phyloP scores from a whole-genome alignment of 2,888 invertebrate genomes.

The Melanostoma scalare region DNA sequence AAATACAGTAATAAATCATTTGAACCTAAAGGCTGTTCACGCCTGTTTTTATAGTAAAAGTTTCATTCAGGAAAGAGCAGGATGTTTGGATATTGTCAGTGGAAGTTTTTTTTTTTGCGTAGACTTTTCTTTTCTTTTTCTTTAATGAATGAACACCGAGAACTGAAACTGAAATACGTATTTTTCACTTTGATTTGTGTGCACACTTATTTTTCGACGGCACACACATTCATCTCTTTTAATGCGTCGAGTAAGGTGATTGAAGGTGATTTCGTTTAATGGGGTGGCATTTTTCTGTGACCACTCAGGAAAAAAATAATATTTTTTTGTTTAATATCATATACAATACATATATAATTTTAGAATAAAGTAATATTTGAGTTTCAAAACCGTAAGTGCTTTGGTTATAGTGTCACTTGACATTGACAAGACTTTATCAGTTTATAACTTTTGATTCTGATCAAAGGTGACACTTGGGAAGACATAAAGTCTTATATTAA shows the following conservation, averaged over 20 bases:
- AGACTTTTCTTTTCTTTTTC: constrained; percentile 3
- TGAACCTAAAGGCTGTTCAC: background rate
- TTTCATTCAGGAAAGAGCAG: constrained; percentile 27
- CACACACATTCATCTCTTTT: constrained; percentile 27
- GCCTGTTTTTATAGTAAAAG: background rate
- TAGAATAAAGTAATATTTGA: too few relatives aligned
- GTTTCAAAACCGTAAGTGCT: too few relatives aligned
- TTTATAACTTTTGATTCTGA: too few relatives aligned
- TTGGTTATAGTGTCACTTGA: too few relatives aligned
- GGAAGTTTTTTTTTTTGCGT: background rate
- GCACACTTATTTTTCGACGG: constrained; percentile 34
- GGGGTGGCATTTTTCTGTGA: constrained; percentile 20
- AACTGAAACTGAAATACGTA: background rate
- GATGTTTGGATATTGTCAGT: constrained; percentile 4
- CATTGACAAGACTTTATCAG: too few relatives aligned
- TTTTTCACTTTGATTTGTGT: constrained; percentile 40
- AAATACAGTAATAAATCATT: constrained; percentile 5
- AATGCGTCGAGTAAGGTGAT: constrained; percentile 46
- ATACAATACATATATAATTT: too few relatives aligned
- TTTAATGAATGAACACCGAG: constrained; percentile 17
- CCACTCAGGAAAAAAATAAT: constrained; percentile 11
- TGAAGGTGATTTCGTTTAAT: constrained; percentile 27
- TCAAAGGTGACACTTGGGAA: too few relatives aligned
- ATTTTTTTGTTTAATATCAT: background rate
- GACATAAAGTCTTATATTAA: too few relatives aligned